Evolutionary conservation across 2,797 vertebrate species (phyloP).

Genomic region (Gymnoscopelus braueri): DNA sequence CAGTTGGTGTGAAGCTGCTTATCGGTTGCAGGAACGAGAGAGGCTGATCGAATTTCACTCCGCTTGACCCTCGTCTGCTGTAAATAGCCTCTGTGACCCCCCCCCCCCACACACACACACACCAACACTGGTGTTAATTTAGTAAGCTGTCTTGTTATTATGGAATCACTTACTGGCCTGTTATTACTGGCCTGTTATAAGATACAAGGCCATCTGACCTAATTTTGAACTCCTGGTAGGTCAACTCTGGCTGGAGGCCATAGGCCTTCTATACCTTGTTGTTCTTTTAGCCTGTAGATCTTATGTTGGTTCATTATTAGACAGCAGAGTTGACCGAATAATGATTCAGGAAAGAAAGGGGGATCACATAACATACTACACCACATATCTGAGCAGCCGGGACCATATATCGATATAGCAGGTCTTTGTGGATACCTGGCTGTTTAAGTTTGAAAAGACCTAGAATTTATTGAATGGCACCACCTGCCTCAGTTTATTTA

Average conservation of each 20-base stretch:
- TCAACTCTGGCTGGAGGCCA: neutral
- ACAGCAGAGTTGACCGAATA: too few relatives aligned
- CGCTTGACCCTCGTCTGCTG: constrained; percentile 21
- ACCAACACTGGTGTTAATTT: neutral
- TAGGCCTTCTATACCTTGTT: neutral
- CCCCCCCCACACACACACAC: constrained; percentile 7
- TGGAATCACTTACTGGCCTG: neutral
- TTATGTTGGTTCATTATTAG: too few relatives aligned
- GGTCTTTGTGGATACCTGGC: too few relatives aligned
- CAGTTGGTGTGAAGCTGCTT: constrained; percentile 9
- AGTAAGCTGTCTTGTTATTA: neutral
- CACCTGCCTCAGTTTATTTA: too few relatives aligned
- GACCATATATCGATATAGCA: too few relatives aligned
- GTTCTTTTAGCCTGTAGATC: too few relatives aligned
- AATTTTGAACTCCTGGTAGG: neutral
- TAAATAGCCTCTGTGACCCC: constrained; percentile 22
- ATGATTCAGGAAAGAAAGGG: too few relatives aligned
- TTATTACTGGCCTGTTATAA: neutral
- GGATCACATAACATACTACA: too few relatives aligned
- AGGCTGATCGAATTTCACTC: constrained; percentile 17
- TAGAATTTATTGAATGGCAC: too few relatives aligned
- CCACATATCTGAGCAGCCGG: too few relatives aligned
- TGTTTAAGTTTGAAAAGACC: too few relatives aligned
- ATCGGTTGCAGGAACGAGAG: constrained; percentile 5
- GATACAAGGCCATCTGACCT: neutral